phyloP scores from a whole-genome alignment of 2,797 vertebrate genomes.

The Coccyzus lansbergi region DNA sequence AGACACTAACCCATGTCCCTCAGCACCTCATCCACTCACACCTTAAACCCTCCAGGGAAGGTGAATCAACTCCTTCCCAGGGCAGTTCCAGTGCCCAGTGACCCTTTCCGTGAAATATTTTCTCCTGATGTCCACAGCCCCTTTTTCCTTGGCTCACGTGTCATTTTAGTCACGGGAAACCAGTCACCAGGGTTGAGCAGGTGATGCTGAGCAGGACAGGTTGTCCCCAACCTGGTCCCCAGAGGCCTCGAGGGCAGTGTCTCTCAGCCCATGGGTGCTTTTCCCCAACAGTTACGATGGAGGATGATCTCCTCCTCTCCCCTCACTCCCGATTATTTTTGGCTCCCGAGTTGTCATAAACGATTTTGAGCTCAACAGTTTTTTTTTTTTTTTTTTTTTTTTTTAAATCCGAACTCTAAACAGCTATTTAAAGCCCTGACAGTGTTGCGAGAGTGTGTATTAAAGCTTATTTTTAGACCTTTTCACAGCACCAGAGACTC shows the following conservation, averaged over 20 bases:
- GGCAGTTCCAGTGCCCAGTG: no score
- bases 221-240: neutral
- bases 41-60: no score
- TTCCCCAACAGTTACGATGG: fast-evolving
- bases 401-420: constrained; percentile 35
- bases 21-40: no score
- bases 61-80: no score
- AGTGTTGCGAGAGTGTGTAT: constrained; percentile 45
- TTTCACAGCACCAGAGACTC: neutral
- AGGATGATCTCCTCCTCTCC: neutral
- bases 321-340: constrained; percentile 53
- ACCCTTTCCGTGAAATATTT: no score
- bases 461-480: constrained; percentile 50
- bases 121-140: no score
- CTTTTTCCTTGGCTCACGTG: fast-evolving
- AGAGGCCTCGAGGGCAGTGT: fast-evolving
- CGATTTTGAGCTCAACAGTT: constrained; percentile 56
- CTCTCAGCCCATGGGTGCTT: neutral
- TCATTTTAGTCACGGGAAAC: neutral
- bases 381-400: no score
- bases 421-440: constrained; percentile 62
- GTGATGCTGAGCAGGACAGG: fast-evolving
- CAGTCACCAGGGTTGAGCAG: no score
- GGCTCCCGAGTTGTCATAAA: constrained; percentile 58
- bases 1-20: no score